Evolutionary conservation across 2,113 vertebrate species (phyloP).

Genomic region (Butorides virescens): DNA sequence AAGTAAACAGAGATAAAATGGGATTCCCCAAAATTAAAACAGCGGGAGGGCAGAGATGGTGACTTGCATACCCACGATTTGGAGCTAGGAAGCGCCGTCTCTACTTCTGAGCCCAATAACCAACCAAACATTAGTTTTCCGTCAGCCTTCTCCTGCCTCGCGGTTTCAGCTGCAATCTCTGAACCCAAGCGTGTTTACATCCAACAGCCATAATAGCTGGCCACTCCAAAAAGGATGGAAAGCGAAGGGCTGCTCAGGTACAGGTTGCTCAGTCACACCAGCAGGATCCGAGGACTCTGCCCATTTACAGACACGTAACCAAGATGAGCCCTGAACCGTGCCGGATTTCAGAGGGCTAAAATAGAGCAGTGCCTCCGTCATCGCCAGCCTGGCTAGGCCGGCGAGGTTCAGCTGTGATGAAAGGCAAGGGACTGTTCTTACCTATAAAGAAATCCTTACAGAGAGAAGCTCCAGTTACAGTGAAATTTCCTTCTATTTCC

Average conservation of each 20-base stretch:
- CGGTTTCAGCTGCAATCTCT: neutral
- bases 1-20: neutral
- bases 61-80: neutral
- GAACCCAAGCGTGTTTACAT: neutral
- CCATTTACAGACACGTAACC: neutral
- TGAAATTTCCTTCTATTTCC: neutral
- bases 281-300: neutral
- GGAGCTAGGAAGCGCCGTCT: neutral
- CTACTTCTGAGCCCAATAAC: neutral
- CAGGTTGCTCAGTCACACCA: neutral
- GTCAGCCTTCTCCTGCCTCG: neutral
- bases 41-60: neutral
- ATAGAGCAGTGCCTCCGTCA: too few relatives aligned
- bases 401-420: neutral
- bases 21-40: neutral
- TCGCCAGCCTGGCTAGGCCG: neutral
- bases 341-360: neutral
- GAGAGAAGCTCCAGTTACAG: neutral
- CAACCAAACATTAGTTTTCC: neutral
- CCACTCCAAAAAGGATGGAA: neutral
- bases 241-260: too few relatives aligned
- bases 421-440: neutral
- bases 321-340: neutral
- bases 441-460: neutral
- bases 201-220: neutral